phyloP scores from a whole-genome alignment of 2,113 vertebrate genomes.

The Macrotus californicus region DNA sequence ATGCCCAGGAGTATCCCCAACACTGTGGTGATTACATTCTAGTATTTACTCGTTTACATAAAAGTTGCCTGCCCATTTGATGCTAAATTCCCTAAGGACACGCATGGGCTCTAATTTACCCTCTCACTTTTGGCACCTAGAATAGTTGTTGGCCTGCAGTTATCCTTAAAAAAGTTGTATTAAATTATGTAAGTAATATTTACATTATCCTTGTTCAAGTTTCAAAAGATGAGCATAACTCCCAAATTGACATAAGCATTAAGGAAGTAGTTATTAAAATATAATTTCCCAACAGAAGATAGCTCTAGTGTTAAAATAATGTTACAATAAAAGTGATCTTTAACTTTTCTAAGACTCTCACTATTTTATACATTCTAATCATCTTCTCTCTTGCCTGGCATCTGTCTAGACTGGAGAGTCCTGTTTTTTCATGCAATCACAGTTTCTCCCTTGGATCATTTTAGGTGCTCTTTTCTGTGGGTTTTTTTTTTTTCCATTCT shows the following conservation, averaged over 20 bases:
- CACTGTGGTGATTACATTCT: neutral
- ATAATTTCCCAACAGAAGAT: constrained; percentile 7
- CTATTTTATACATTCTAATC: neutral
- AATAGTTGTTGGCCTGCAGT: neutral
- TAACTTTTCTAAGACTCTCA: neutral
- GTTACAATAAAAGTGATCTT: neutral
- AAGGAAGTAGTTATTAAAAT: constrained; percentile 22
- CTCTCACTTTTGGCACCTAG: neutral
- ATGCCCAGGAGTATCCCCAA: neutral
- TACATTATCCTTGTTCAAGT: neutral
- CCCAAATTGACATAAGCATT: neutral
- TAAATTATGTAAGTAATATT: neutral
- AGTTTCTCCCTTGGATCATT: neutral
- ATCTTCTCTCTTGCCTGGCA: neutral
- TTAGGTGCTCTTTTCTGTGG: neutral
- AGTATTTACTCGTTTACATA: neutral
- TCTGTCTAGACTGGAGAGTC: neutral
- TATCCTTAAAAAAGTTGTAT: neutral
- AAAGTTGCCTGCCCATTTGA: neutral
- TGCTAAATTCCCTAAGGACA: neutral
- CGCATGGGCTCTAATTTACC: neutral
- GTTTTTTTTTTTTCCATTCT: neutral
- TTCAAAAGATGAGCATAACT: neutral
- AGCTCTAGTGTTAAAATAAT: neutral
- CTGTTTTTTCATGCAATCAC: neutral